These are phyloP conservation scores for Holacanthus passer DNA, from an alignment of 2,113 vertebrate genomes.

Conservation along the genomic window DNA sequence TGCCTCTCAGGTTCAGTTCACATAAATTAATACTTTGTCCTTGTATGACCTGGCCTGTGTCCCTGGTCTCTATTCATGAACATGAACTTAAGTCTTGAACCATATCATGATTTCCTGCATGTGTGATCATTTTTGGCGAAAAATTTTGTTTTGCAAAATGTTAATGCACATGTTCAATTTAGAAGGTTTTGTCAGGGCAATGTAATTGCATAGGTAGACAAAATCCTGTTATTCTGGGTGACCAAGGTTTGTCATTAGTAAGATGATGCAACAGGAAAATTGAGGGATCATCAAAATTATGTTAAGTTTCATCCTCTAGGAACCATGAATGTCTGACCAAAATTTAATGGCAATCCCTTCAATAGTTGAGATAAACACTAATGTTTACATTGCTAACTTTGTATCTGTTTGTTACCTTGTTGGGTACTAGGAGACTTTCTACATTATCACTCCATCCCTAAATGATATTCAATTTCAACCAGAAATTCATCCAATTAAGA, in stretches of 20 bases:
- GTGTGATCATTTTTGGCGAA: not conserved
- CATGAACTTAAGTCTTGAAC: not conserved
- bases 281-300: too few species aligned
- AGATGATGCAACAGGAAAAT: too few species aligned
- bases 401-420: not conserved
- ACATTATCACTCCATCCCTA: not conserved
- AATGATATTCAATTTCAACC: not conserved
- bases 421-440: not conserved
- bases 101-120: too few species aligned
- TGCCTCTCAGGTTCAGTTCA: constrained; percentile 23
- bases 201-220: not conserved
- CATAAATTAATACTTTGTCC: constrained; percentile 43
- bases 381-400: not conserved
- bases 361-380: not conserved
- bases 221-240: not conserved
- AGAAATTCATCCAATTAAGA: not conserved
- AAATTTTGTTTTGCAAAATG: not conserved
- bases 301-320: too few species aligned
- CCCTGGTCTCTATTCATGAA: constrained; percentile 13
- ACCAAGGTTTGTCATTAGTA: not conserved
- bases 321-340: too few species aligned
- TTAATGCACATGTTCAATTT: not conserved
- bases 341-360: too few species aligned
- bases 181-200: not conserved
- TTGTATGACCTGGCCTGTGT: constrained; percentile 5